Percentiles rank a stretch among this genome's conserved stretches.
These are phyloP conservation scores for Petaurus breviceps DNA, from an alignment of 2,113 vertebrate genomes.

Conservation along the genomic window DNA sequence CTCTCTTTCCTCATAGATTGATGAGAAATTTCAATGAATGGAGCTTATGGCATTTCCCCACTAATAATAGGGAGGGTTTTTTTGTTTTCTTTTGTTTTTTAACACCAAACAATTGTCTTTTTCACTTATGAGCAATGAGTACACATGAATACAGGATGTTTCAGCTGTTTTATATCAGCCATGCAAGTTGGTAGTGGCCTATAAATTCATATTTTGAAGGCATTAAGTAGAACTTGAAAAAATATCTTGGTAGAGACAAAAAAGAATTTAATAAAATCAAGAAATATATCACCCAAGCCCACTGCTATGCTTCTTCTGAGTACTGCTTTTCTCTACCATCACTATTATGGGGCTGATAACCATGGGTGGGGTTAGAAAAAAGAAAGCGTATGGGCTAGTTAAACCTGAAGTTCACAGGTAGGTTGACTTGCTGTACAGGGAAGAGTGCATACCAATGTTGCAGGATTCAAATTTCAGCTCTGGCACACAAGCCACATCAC, in stretches of 20 bases:
- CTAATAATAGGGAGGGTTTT: conserved; percentile 71
- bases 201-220: conserved; percentile 23
- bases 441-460: not conserved
- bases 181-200: conserved; percentile 40
- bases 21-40: conserved; percentile 75
- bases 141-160: conserved; percentile 32
- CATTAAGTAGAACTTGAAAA: conserved; percentile 34
- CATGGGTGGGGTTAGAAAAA: not conserved
- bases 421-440: not conserved
- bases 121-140: conserved; percentile 71
- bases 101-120: conserved; percentile 77
- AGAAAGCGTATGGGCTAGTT: not conserved
- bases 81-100: conserved; percentile 45
- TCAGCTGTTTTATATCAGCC: conserved; percentile 49
- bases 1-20: conserved; percentile 78
- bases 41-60: conserved; percentile 81
- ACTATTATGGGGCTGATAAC: not conserved
- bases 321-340: not conserved
- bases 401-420: not conserved
- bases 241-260: conserved; percentile 9
- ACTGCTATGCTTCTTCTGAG: conserved; percentile 22
- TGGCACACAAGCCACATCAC: not conserved
- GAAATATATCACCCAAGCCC: not conserved
- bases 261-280: conserved; percentile 28
- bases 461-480: not conserved